phyloP scores from a whole-genome alignment of 1,140 invertebrate species.

The Sycophila sp. region DNA sequence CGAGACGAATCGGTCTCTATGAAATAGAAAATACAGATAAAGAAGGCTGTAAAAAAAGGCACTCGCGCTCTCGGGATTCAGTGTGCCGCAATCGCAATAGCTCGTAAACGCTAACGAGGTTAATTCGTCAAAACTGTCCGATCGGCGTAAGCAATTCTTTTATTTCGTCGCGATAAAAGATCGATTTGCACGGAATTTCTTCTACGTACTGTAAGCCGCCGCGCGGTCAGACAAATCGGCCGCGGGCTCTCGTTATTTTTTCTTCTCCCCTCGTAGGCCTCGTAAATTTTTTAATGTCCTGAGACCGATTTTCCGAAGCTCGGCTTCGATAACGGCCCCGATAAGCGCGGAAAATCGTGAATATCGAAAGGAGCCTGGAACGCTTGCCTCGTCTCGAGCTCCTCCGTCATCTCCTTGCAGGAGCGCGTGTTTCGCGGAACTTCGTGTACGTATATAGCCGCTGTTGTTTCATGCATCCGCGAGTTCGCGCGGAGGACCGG shows the following conservation, averaged over 20 bases:
- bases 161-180: conserved; percentile 55
- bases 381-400: not conserved
- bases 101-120: conserved; percentile 55
- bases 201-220: too few species aligned
- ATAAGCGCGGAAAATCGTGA: too few species aligned
- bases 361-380: too few species aligned
- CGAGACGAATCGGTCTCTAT: conserved; percentile 32
- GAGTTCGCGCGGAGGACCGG: conserved; percentile 3
- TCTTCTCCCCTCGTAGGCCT: not conserved
- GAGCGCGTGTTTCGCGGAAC: not conserved
- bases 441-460: conserved; percentile 21
- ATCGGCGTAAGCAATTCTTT: conserved; percentile 48
- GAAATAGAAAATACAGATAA: conserved; percentile 48
- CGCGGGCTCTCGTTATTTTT: conserved; percentile 1
- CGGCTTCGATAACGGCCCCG: too few species aligned
- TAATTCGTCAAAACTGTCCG: conserved; percentile 58
- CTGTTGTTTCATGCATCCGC: conserved; percentile 32
- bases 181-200: conserved; percentile 37
- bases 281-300: conserved; percentile 33
- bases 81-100: conserved; percentile 45
- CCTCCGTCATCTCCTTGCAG: too few species aligned
- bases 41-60: conserved; percentile 50
- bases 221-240: conserved; percentile 37
- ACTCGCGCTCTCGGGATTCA: conserved; percentile 32
- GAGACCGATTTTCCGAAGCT: conserved; percentile 11